phyloP scores from a whole-genome alignment of 2,888 invertebrate species.

The Orthosia gothica region DNA sequence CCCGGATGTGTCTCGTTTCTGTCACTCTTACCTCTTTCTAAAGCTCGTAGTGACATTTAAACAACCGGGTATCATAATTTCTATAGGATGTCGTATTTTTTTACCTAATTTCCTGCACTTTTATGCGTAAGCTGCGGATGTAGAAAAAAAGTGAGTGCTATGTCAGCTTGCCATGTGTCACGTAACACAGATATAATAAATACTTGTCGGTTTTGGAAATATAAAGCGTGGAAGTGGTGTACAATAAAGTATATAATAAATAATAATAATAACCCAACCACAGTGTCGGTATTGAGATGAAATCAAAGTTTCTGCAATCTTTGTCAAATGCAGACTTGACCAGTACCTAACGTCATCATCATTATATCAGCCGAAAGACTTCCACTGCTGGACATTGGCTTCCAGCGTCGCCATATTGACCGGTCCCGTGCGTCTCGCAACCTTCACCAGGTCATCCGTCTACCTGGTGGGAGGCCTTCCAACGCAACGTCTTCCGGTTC shows the following conservation, averaged over 20 bases:
- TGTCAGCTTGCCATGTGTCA: slow-evolving; percentile 18
- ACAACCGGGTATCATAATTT: slow-evolving; percentile 9
- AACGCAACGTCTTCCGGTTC: no score
- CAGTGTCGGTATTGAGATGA: not conserved
- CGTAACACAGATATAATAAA: slow-evolving; percentile 36
- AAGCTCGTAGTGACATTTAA: slow-evolving; percentile 3
- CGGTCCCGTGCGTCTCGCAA: no score
- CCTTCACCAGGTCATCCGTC: no score
- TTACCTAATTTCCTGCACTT: slow-evolving; percentile 37
- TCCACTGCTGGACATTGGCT: no score
- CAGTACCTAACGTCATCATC: not conserved
- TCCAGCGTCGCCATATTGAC: no score
- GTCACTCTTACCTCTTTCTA: not conserved
- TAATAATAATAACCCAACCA: not conserved
- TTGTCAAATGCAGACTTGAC: not conserved
- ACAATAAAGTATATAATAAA: no score
- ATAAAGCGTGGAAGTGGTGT: not conserved
- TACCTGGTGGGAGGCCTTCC: no score
- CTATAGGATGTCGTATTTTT: slow-evolving; percentile 45
- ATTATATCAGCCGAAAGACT: no score
- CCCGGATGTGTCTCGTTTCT: not conserved
- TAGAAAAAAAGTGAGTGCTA: slow-evolving; percentile 34
- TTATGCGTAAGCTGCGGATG: slow-evolving; percentile 21
- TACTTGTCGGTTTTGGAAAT: slow-evolving; percentile 30
- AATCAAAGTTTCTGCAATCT: not conserved